phyloP scores from a whole-genome alignment of 2,113 vertebrate species.

The Elephas maximus region DNA sequence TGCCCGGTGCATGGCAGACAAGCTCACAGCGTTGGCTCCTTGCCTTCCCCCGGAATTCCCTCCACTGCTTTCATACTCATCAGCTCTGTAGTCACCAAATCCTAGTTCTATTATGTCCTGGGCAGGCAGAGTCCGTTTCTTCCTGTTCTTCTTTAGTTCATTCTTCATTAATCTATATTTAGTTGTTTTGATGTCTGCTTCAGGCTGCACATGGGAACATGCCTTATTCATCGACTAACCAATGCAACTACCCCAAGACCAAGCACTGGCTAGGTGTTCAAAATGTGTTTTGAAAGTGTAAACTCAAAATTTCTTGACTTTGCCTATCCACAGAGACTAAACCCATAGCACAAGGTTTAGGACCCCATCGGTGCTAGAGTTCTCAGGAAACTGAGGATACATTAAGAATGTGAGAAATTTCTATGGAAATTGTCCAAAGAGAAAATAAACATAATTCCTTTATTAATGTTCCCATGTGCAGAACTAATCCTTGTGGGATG shows the following conservation, averaged over 20 bases:
- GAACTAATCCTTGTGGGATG: neutral
- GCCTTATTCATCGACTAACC: neutral
- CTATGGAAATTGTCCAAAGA: neutral
- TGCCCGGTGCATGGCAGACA: neutral
- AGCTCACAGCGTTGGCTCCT: neutral
- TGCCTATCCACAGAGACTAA: neutral
- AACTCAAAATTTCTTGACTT: neutral
- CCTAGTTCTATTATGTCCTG: neutral
- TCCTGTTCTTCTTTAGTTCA: neutral
- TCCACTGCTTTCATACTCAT: neutral
- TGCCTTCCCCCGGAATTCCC: neutral
- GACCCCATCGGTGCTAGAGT: neutral
- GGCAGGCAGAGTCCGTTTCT: neutral
- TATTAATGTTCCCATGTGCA: neutral
- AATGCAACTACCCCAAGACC: neutral
- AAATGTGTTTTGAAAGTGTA: neutral
- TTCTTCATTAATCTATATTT: neutral
- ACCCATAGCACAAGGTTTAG: neutral
- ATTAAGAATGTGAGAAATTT: neutral
- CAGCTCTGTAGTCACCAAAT: neutral
- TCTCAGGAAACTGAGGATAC: neutral
- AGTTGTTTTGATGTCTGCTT: neutral
- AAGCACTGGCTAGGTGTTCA: neutral
- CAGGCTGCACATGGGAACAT: neutral
- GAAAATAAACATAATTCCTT: neutral